Conservation (phyloP, 2,888 invertebrate genomes). For the Limnephilus rhombicus region DNA sequence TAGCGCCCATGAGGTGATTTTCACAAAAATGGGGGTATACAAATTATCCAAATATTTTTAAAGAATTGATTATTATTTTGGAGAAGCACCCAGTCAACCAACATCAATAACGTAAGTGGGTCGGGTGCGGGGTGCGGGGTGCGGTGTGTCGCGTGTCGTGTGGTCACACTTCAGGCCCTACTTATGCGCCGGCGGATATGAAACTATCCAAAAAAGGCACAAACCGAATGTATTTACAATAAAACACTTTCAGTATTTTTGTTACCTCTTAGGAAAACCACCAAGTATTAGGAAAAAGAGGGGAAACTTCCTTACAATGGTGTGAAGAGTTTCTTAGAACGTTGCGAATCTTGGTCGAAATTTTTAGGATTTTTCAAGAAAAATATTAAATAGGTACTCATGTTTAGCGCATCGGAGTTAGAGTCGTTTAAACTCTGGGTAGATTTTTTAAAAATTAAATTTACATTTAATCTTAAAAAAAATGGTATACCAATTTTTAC, state of each 20-base stretch:
- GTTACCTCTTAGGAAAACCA: conserved; percentile 24
- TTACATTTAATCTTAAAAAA: no score
- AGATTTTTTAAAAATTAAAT: no score
- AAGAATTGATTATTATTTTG: not conserved
- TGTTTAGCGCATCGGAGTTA: no score
- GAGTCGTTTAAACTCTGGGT: no score
- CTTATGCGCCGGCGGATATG: conserved; percentile 48
- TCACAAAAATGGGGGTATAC: not conserved
- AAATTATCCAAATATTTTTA: no score
- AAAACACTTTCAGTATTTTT: conserved; percentile 7
- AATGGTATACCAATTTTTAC: no score
- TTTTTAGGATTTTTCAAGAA: not conserved
- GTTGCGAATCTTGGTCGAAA: not conserved
- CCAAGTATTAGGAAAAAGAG: not conserved
- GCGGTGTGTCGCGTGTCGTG: conserved; percentile 43
- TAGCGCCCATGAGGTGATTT: not conserved
- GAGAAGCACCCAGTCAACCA: conserved; percentile 24
- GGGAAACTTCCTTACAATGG: not conserved
- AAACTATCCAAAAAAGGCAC: conserved; percentile 47
- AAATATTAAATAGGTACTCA: not conserved
- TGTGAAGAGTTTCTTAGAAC: not conserved
- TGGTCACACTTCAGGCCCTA: conserved; percentile 60
- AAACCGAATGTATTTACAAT: conserved; percentile 45
- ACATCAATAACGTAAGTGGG: conserved; percentile 63
- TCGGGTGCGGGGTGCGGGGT: not conserved